Conservation (phyloP, 1,140 invertebrate genomes). For the Megalonaias nervosa region DNA sequence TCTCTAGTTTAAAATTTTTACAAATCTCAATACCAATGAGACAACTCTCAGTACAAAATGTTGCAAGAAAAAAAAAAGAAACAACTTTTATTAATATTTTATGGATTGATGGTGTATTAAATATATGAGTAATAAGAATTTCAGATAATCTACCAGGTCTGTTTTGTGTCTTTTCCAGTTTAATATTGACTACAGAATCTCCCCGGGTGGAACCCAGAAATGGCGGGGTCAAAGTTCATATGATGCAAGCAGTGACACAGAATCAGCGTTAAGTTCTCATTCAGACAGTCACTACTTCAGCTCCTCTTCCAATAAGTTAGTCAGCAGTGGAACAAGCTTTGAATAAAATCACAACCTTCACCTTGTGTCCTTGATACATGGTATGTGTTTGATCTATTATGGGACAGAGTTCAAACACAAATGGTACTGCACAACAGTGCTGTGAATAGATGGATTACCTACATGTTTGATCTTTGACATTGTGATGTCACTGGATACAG, state of each 20-base stretch:
- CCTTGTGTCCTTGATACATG: no score
- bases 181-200: constrained; percentile 67
- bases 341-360: neutral
- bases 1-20: neutral
- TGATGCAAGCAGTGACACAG: constrained; percentile 50
- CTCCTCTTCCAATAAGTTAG: constrained; percentile 43
- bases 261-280: constrained; percentile 54
- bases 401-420: no score
- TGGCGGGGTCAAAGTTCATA: constrained; percentile 47
- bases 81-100: neutral
- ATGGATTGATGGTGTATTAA: neutral
- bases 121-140: constrained; percentile 2
- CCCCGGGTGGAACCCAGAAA: constrained; percentile 52
- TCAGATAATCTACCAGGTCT: neutral
- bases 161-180: constrained; percentile 54
- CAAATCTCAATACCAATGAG: neutral
- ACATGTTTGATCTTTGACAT: no score
- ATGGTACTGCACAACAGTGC: no score
- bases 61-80: neutral
- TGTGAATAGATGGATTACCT: no score
- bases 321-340: constrained; percentile 33
- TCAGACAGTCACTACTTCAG: constrained; percentile 43
- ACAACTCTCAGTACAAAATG: neutral
- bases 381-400: no score
- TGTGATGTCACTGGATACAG: no score